A percentile compares a stretch with the other conserved stretches of the same genome.
Conservation (phyloP, 2,888 invertebrate genomes). For the Panopea generosa region DNA sequence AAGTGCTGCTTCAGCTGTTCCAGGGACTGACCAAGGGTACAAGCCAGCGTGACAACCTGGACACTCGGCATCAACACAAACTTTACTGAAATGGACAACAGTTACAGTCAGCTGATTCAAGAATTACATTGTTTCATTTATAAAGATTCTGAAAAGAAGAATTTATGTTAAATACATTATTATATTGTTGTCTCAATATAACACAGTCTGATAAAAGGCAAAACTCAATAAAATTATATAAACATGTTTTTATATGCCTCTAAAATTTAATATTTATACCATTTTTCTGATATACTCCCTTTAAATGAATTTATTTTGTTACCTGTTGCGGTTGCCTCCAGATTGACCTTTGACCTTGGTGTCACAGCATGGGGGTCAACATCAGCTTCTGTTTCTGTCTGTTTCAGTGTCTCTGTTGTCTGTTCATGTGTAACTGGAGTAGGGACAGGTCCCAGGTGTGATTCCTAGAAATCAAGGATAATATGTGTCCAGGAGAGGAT, state of each 20-base stretch:
- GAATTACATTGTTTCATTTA: no score
- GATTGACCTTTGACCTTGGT: constrained; percentile 68
- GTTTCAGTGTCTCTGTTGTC: constrained; percentile 49
- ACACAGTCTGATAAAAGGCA: no score
- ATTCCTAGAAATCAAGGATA: constrained; percentile 16
- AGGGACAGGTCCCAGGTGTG: constrained; percentile 44
- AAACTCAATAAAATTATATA: no score
- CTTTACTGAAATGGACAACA: constrained; percentile 83
- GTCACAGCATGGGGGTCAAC: constrained; percentile 64
- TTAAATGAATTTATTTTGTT: no score
- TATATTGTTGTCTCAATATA: no score
- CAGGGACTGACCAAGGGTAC: constrained; percentile 82
- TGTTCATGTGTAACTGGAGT: constrained; percentile 42
- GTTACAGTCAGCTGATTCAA: no score
- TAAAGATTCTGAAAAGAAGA: no score
- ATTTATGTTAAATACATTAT: no score
- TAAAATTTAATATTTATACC: no score
- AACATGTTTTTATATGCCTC: no score
- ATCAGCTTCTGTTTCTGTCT: constrained; percentile 47
- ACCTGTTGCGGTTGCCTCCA: constrained; percentile 78
- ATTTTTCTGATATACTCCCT: no score
- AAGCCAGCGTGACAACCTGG: constrained; percentile 83
- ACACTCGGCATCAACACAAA: constrained; percentile 84
- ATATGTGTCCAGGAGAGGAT: no score
- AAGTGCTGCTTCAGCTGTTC: constrained; percentile 82